Evolutionary conservation across 2,888 invertebrate species (phyloP).

Genomic region (Halocaridina rubra): DNA sequence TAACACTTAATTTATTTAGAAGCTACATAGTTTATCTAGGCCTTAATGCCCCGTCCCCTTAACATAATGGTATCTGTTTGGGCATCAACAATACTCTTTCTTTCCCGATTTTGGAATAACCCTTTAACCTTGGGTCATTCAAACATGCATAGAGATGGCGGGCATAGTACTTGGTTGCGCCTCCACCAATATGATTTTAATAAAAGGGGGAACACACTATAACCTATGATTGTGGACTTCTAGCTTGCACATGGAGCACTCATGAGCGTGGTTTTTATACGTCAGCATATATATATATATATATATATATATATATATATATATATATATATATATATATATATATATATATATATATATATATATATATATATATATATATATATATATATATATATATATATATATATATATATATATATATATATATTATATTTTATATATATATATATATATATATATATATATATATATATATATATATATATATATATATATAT

Average conservation of each 20-base stretch:
- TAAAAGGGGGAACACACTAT: not conserved
- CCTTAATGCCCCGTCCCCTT: too few species aligned
- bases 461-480: slow-evolving; percentile 8
- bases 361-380: slow-evolving; percentile 8
- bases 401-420: slow-evolving; percentile 8
- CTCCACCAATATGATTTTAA: too few species aligned
- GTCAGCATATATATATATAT: not conserved
- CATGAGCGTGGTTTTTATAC: not conserved
- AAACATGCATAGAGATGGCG: too few species aligned
- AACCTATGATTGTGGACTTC: not conserved
- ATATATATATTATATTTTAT: not conserved
- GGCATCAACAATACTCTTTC: too few species aligned
- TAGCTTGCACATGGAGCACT: not conserved
- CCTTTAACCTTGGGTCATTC: too few species aligned
- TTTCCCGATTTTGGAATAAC: too few species aligned
- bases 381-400: slow-evolving; percentile 8
- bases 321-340: slow-evolving; percentile 8
- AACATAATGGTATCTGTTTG: too few species aligned
- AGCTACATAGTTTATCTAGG: too few species aligned
- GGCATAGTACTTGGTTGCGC: too few species aligned
- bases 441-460: slow-evolving; percentile 8
- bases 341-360: slow-evolving; percentile 8
- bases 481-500: slow-evolving; percentile 8
- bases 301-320: slow-evolving; percentile 8
- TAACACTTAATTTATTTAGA: too few species aligned